A percentile compares a stretch with the other conserved stretches of the same genome.
These are phyloP conservation scores for Cygnus buccinator DNA, from an alignment of 2,113 vertebrate genomes.

Conservation along the genomic window DNA sequence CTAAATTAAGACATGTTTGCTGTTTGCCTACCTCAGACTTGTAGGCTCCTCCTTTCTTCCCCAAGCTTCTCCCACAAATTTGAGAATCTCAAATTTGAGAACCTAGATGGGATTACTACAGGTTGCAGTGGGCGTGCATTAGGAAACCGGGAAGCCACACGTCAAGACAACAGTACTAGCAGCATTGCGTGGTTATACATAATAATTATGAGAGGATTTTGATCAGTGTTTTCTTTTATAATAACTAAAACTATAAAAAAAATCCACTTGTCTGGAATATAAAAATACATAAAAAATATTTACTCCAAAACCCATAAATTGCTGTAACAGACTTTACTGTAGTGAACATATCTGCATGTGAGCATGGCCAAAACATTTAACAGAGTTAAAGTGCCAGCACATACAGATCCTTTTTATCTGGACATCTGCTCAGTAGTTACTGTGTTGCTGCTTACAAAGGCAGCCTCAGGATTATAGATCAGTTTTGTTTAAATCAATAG, in stretches of 20 bases:
- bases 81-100: neutral
- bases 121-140: neutral
- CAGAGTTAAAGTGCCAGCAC: neutral
- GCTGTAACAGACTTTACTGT: neutral
- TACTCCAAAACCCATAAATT: neutral
- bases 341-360: neutral
- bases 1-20: neutral
- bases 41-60: neutral
- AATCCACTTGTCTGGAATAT: neutral
- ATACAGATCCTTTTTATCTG: neutral
- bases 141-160: neutral
- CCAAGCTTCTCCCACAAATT: neutral
- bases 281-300: neutral
- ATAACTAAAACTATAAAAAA: neutral
- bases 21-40: neutral
- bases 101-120: neutral
- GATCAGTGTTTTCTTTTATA: neutral
- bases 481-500: neutral
- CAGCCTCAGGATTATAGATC: neutral
- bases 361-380: neutral
- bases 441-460: neutral
- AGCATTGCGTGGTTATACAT: neutral
- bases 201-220: neutral
- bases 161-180: neutral
- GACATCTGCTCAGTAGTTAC: neutral